Percentiles rank a stretch among this genome's conserved stretches.
Conservation (phyloP, 2,113 vertebrate genomes). For the Chionodraco myersi region DNA sequence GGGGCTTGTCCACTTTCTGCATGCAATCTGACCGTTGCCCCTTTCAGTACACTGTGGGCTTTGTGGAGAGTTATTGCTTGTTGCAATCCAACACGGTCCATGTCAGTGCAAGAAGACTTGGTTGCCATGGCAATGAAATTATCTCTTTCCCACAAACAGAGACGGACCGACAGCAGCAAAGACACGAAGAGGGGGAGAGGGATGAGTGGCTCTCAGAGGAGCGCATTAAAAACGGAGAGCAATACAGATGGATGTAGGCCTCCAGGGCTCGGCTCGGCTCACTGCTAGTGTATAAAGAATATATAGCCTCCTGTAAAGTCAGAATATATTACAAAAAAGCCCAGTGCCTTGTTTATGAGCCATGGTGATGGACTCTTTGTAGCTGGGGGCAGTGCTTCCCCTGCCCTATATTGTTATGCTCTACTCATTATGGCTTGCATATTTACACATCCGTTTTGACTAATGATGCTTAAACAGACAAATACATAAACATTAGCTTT, state of each 20-base stretch:
- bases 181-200: constrained; percentile 44
- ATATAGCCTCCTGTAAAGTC: constrained; percentile 59
- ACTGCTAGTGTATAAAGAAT: constrained; percentile 59
- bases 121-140: constrained; percentile 70
- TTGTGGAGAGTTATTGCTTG: constrained; percentile 29
- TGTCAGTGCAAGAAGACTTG: constrained; percentile 32
- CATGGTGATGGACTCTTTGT: constrained; percentile 44
- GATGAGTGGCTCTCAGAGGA: constrained; percentile 72
- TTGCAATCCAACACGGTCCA: constrained; percentile 34
- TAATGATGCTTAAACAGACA: not conserved
- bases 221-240: constrained; percentile 71
- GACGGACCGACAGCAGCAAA: constrained; percentile 48
- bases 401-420: constrained; percentile 6
- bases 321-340: constrained; percentile 45
- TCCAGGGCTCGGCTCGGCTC: constrained; percentile 65
- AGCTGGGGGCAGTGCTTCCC: constrained; percentile 15
- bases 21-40: constrained; percentile 33
- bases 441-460: not conserved
- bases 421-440: constrained; percentile 5
- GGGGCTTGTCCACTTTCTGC: constrained; percentile 7
- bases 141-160: constrained; percentile 42
- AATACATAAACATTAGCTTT: not conserved
- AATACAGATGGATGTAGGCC: constrained; percentile 69
- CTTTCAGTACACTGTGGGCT: constrained; percentile 2
- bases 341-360: constrained; percentile 49